Conservation (phyloP, 2,113 vertebrate species). For the Rhegmatorhina hoffmannsi region DNA sequence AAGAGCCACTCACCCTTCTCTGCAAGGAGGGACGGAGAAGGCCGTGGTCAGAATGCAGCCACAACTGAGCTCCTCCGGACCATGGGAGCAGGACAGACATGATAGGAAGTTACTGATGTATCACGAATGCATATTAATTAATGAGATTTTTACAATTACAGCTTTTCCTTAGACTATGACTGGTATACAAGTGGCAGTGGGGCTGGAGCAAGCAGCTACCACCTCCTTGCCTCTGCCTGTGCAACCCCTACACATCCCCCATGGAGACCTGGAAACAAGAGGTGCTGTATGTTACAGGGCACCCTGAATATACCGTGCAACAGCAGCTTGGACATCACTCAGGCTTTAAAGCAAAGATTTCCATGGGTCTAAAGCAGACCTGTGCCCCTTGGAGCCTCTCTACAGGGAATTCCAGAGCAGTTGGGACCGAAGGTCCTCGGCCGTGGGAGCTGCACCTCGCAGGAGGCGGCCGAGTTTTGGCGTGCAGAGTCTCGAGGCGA, state of each 20-base stretch:
- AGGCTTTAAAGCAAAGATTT: not conserved
- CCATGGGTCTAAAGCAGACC: not conserved
- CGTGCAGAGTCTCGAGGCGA: conserved; percentile 45
- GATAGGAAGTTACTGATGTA: not conserved
- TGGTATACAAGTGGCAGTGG: not conserved
- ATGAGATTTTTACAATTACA: not conserved
- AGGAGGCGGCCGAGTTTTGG: not conserved
- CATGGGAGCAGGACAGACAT: not conserved
- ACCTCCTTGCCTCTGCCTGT: not conserved
- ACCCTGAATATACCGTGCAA: not conserved
- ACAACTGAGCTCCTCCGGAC: not conserved
- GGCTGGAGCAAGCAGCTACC: not conserved
- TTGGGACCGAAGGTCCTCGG: not conserved
- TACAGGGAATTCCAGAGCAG: not conserved
- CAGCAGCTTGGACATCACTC: not conserved
- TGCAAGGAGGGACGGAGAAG: fast-evolving
- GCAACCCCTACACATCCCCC: not conserved
- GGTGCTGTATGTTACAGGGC: fast-evolving
- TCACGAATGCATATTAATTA: not conserved
- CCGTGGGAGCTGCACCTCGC: not conserved
- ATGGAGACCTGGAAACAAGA: not conserved
- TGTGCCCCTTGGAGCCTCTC: not conserved
- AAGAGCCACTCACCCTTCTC: not conserved
- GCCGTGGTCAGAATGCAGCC: not conserved
- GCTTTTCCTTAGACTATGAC: not conserved